phyloP scores from a whole-genome alignment of 2,888 invertebrate species.

The Eustalomyia histrio region DNA sequence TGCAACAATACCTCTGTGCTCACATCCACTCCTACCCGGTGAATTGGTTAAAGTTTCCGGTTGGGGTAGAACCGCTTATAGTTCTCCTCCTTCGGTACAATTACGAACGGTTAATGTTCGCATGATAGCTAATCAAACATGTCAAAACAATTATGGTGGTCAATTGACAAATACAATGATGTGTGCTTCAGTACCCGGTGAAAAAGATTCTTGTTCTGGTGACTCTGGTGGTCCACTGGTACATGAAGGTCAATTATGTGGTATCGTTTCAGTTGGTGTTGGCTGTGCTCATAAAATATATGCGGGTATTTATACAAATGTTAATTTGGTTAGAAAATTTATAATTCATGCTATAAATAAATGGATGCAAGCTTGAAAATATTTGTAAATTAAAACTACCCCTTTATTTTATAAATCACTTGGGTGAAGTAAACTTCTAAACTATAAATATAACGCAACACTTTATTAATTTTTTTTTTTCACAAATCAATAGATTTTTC shows the following conservation, averaged over 20 bases:
- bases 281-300: neutral
- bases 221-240: slow-evolving; percentile 74
- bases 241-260: neutral
- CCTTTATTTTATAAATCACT: too few relatives aligned
- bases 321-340: neutral
- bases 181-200: slow-evolving; percentile 72
- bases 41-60: slow-evolving; percentile 71
- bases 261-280: neutral
- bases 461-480: too few relatives aligned
- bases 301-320: neutral
- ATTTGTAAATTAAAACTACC: too few relatives aligned
- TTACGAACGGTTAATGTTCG: slow-evolving; percentile 71
- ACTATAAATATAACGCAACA: too few relatives aligned
- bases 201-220: slow-evolving; percentile 74
- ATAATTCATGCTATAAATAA: neutral
- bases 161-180: slow-evolving; percentile 73
- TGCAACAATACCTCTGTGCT: slow-evolving; percentile 70
- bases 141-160: neutral
- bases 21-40: slow-evolving; percentile 62
- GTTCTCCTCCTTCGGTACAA: slow-evolving; percentile 66
- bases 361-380: too few relatives aligned
- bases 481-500: too few relatives aligned
- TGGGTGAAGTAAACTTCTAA: too few relatives aligned
- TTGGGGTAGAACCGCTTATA: slow-evolving; percentile 71
- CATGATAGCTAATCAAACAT: slow-evolving; percentile 51